These are phyloP conservation scores for Synanthedon tipuliformis DNA, from an alignment of 2,888 invertebrate genomes.

Conservation along the genomic window DNA sequence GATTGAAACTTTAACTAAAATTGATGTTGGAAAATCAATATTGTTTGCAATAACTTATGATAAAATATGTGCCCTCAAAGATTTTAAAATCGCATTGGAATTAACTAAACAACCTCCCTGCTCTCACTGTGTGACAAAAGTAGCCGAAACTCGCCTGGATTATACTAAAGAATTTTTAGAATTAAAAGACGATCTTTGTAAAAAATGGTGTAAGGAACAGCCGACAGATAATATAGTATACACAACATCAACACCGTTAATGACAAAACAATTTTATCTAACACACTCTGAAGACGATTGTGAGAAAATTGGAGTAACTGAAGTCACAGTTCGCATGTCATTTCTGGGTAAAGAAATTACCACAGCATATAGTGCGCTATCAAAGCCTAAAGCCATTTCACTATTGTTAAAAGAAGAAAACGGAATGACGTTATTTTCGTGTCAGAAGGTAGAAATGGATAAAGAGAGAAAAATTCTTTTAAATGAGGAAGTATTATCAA, in stretches of 20 bases:
- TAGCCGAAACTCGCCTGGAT: constrained; percentile 51
- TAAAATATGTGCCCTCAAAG: constrained; percentile 49
- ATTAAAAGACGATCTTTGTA: constrained; percentile 47
- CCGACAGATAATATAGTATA: constrained; percentile 52
- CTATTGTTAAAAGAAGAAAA: constrained; percentile 45
- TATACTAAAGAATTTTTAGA: constrained; percentile 41
- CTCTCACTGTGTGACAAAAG: constrained; percentile 44
- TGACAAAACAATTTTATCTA: constrained; percentile 51
- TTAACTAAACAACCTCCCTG: constrained; percentile 57
- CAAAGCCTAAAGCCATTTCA: constrained; percentile 39
- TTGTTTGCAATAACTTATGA: constrained; percentile 63
- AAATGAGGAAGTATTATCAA: constrained; percentile 44
- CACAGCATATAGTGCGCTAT: constrained; percentile 45
- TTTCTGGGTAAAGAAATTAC: constrained; percentile 62
- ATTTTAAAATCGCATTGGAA: constrained; percentile 41
- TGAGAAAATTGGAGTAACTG: constrained; percentile 54
- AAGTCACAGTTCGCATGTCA: constrained; percentile 52
- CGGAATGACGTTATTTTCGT: constrained; percentile 57
- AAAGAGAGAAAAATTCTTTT: constrained; percentile 53
- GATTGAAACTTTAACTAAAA: constrained; percentile 38
- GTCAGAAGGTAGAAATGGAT: constrained; percentile 62
- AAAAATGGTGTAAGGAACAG: constrained; percentile 47
- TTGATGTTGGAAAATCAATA: constrained; percentile 56
- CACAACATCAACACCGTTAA: constrained; percentile 49
- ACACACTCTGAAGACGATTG: constrained; percentile 35